These are phyloP conservation scores for Hemithea aestivaria DNA, from an alignment of 2,888 invertebrate genomes.

Conservation along the genomic window DNA sequence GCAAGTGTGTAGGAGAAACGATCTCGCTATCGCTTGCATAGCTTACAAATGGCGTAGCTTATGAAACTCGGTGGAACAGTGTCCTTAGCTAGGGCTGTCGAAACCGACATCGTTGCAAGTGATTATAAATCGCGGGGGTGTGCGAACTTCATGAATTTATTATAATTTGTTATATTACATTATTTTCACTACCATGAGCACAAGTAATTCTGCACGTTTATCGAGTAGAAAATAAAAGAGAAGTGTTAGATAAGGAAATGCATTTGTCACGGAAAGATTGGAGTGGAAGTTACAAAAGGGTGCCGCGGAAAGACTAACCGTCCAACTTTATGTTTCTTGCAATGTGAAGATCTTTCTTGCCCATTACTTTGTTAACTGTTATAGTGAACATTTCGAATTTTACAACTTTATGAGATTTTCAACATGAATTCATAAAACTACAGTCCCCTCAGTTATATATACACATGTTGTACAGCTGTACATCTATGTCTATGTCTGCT, in stretches of 20 bases:
- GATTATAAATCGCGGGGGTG: conserved; percentile 31
- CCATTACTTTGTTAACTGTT: too few relatives aligned
- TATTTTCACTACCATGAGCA: conserved; percentile 28
- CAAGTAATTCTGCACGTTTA: conserved; percentile 25
- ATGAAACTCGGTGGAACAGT: conserved; percentile 5
- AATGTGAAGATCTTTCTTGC: conserved; percentile 10
- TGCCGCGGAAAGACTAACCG: too few relatives aligned
- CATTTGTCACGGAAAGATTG: conserved; percentile 17
- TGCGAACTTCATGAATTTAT: conserved; percentile 32
- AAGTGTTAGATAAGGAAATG: conserved; percentile 21
- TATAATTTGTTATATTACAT: conserved; percentile 31
- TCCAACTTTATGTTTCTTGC: too few relatives aligned
- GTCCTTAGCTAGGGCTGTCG: conserved; percentile 24
- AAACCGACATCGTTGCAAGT: conserved; percentile 28
- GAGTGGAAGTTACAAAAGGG: conserved; percentile 4
- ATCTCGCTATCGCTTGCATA: background rate
- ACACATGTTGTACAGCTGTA: too few relatives aligned
- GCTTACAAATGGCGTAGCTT: too few relatives aligned
- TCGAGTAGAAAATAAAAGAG: conserved; percentile 26
- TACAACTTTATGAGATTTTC: too few relatives aligned
- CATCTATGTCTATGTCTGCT: too few relatives aligned
- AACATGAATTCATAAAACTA: too few relatives aligned
- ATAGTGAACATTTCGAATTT: too few relatives aligned
- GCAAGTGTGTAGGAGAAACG: too few relatives aligned
- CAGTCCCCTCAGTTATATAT: too few relatives aligned